phyloP scores from a whole-genome alignment of 2,113 vertebrate species.

The Gasterosteus aculeatus region DNA sequence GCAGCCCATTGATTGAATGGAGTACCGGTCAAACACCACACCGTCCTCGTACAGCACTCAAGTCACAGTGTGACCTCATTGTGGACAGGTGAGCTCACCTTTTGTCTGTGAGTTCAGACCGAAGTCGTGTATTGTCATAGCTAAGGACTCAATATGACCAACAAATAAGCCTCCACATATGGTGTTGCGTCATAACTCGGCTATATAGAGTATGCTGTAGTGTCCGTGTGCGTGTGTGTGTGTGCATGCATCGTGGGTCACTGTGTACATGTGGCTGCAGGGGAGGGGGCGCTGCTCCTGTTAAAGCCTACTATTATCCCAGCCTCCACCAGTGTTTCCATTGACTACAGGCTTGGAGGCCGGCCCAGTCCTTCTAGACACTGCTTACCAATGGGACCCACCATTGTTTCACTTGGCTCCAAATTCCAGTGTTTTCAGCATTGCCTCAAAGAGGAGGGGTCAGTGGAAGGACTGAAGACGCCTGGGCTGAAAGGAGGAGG shows the following conservation, averaged over 20 bases:
- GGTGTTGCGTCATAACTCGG: slow-evolving; percentile 45
- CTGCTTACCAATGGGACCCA: slow-evolving; percentile 82
- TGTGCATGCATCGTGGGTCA: slow-evolving; percentile 22
- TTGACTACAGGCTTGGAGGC: slow-evolving; percentile 80
- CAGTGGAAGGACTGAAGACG: slow-evolving; percentile 69
- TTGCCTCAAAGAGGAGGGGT: slow-evolving; percentile 80
- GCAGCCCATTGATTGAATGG: slow-evolving; percentile 74
- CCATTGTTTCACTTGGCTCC: slow-evolving; percentile 84
- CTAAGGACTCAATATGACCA: slow-evolving; percentile 9
- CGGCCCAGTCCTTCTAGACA: slow-evolving; percentile 84
- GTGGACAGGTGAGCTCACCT: slow-evolving; percentile 54
- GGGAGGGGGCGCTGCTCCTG: slow-evolving; percentile 57
- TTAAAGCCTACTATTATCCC: slow-evolving; percentile 74
- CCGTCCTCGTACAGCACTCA: slow-evolving; percentile 50
- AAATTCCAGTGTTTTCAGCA: slow-evolving; percentile 80
- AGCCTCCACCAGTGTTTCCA: slow-evolving; percentile 74
- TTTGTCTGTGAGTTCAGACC: slow-evolving; percentile 3
- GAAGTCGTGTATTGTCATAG: slow-evolving; percentile 3
- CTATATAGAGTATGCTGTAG: slow-evolving; percentile 9
- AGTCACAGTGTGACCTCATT: slow-evolving; percentile 43
- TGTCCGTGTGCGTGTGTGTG: slow-evolving; percentile 27
- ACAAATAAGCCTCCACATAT: slow-evolving; percentile 19
- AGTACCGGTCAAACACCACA: slow-evolving; percentile 52
- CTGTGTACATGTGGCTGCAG: slow-evolving; percentile 48
- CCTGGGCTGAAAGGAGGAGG: slow-evolving; percentile 63